Evolutionary conservation across 2,888 invertebrate genomes (phyloP).

Genomic region (Desoria tigrina): DNA sequence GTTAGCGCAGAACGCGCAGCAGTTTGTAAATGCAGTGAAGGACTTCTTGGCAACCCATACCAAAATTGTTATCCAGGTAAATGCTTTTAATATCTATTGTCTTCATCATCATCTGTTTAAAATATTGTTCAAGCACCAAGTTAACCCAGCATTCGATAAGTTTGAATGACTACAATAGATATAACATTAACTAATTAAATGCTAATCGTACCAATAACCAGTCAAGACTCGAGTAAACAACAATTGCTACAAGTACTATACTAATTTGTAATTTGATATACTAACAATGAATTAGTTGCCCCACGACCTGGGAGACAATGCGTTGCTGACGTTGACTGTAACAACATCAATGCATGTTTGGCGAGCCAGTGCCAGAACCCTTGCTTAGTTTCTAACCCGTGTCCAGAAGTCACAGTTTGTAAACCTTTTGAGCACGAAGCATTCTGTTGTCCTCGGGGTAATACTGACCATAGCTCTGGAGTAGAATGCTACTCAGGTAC

Average conservation of each 20-base stretch:
- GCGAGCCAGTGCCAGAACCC: conserved; percentile 56
- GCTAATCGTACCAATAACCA: no score
- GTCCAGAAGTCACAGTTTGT: conserved; percentile 55
- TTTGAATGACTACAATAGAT: no score
- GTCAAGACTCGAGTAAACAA: no score
- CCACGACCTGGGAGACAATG: conserved; percentile 54
- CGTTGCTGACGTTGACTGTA: conserved; percentile 55
- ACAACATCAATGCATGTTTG: conserved; percentile 55
- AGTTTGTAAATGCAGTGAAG: conserved; percentile 72
- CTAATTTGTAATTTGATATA: no score
- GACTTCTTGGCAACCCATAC: conserved; percentile 73
- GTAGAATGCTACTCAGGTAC: conserved; percentile 53
- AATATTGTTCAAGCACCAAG: no score
- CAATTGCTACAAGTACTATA: no score
- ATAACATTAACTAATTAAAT: no score
- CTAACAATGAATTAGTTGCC: conserved; percentile 39
- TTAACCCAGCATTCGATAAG: no score
- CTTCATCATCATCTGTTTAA: no score
- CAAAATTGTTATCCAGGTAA: conserved; percentile 64
- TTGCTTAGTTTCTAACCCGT: conserved; percentile 55
- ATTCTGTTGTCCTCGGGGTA: conserved; percentile 55
- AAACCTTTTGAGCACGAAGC: conserved; percentile 55
- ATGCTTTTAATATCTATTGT: conserved; percentile 19
- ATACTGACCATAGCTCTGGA: conserved; percentile 54
- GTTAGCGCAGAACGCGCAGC: conserved; percentile 74